These are phyloP conservation scores for Luperina testacea DNA, from an alignment of 2,888 invertebrate species.

Conservation along the genomic window DNA sequence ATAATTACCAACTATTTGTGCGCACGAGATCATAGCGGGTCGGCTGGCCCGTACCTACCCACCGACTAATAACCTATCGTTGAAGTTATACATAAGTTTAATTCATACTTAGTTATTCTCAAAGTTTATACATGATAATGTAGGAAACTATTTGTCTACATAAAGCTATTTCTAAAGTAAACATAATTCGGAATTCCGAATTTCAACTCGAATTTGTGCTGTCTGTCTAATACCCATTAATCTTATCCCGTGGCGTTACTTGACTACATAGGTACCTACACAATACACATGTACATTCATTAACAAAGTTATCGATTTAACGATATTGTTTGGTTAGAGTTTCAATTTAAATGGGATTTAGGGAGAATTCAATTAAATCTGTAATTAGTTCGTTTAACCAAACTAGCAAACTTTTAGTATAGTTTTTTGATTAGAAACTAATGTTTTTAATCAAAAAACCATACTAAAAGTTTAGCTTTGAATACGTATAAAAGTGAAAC, in stretches of 20 bases:
- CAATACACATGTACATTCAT: slow-evolving; percentile 12
- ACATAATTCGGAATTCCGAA: slow-evolving; percentile 1
- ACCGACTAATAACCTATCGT: background rate
- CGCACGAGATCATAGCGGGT: slow-evolving; percentile 33
- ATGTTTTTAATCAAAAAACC: background rate
- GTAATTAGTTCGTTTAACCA: slow-evolving; percentile 2
- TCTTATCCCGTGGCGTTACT: slow-evolving; percentile 10
- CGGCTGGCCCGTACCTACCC: slow-evolving; percentile 15
- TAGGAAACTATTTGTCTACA: background rate
- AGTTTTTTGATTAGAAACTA: no score
- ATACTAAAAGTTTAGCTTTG: background rate
- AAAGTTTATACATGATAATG: slow-evolving; percentile 16
- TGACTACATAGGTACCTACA: background rate
- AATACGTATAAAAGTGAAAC: background rate
- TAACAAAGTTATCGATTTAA: slow-evolving; percentile 10
- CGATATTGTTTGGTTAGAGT: slow-evolving; percentile 12
- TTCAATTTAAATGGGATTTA: slow-evolving; percentile 25
- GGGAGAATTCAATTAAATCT: slow-evolving; percentile 25
- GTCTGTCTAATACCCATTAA: slow-evolving; percentile 11
- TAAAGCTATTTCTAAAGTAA: slow-evolving; percentile 12
- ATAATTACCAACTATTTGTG: slow-evolving; percentile 61
- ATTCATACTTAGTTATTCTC: slow-evolving; percentile 27
- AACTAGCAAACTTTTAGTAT: no score
- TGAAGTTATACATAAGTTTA: slow-evolving; percentile 9
- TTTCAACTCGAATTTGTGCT: slow-evolving; percentile 6